Conservation (phyloP, 2,113 vertebrate genomes). For the Castor canadensis region DNA sequence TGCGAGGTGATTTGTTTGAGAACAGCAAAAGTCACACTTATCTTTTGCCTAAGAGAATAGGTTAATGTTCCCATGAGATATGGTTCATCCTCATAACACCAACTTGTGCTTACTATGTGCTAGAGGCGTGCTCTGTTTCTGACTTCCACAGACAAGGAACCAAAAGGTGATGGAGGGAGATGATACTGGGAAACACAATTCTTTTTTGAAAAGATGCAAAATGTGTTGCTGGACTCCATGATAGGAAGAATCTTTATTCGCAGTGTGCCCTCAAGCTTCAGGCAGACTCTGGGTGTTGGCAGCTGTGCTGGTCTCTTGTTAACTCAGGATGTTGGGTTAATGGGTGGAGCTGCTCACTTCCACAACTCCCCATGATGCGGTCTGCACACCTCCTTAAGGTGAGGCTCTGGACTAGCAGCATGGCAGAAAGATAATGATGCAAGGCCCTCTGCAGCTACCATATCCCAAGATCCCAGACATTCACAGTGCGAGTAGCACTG, state of each 20-base stretch:
- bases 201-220: neutral
- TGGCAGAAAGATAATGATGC: fast-evolving
- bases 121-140: neutral
- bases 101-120: neutral
- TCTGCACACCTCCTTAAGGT: neutral
- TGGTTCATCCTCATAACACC: neutral
- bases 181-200: neutral
- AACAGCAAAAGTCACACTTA: neutral
- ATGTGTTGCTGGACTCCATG: neutral
- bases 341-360: neutral
- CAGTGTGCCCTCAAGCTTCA: neutral
- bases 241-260: neutral
- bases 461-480: too few relatives aligned
- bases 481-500: neutral
- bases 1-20: neutral
- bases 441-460: too few relatives aligned
- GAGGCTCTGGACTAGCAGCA: neutral
- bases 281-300: too few relatives aligned
- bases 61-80: neutral
- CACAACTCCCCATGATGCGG: neutral
- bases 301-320: neutral
- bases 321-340: neutral
- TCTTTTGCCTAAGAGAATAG: neutral
- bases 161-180: neutral
- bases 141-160: neutral